A percentile compares a stretch with the other conserved stretches of the same genome.
Evolutionary conservation across 2,888 invertebrate species (phyloP).

Genomic region (Drosophila bunnanda): DNA sequence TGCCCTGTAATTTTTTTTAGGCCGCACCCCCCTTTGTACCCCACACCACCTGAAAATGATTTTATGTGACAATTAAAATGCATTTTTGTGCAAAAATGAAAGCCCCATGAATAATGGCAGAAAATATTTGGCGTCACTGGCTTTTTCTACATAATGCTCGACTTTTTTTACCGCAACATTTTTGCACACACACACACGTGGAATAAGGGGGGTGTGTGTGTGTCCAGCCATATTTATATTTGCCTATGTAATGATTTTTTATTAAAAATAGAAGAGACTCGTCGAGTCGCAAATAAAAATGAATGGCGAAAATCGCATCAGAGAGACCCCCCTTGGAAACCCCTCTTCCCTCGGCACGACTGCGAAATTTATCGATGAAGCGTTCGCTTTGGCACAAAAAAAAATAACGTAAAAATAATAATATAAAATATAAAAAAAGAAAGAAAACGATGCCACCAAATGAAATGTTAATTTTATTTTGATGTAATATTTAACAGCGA

Average conservation of each 20-base stretch:
- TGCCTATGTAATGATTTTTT: conserved; percentile 76
- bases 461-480: conserved; percentile 78
- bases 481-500: conserved; percentile 55
- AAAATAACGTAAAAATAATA: background rate
- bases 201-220: background rate
- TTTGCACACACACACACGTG: conserved; percentile 39
- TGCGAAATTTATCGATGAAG: conserved; percentile 72
- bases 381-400: conserved; percentile 9
- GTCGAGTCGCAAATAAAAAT: conserved; percentile 23
- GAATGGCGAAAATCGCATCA: conserved; percentile 23
- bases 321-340: background rate
- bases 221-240: conserved; percentile 60
- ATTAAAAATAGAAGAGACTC: conserved; percentile 56
- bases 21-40: background rate
- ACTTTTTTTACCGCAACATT: conserved; percentile 60
- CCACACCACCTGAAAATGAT: conserved; percentile 40
- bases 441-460: conserved; percentile 63
- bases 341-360: background rate
- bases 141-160: conserved; percentile 72
- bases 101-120: conserved; percentile 71
- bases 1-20: background rate
- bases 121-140: conserved; percentile 72
- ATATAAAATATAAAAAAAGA: conserved; percentile 43
- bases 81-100: conserved; percentile 51
- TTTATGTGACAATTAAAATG: conserved; percentile 64